Percentiles rank a stretch among this genome's conserved stretches.
phyloP scores from a whole-genome alignment of 2,888 invertebrate genomes.

The Camponotus fellah region DNA sequence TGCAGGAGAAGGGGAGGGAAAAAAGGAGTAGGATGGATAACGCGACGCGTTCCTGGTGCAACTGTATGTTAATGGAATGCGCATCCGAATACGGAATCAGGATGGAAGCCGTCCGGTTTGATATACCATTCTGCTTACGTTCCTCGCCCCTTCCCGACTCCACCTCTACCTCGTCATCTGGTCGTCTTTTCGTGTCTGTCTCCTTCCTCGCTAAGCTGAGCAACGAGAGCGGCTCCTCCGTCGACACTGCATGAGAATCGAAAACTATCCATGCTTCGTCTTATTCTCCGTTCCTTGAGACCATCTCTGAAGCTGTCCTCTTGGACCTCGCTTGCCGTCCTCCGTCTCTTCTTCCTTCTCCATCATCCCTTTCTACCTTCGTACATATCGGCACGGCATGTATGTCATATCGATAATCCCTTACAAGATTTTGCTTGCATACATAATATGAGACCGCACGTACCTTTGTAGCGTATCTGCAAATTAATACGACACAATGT shows the following conservation, averaged over 20 bases:
- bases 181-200: slow-evolving; percentile 68
- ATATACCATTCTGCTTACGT: slow-evolving; percentile 77
- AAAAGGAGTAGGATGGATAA: slow-evolving; percentile 79
- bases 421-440: slow-evolving; percentile 69
- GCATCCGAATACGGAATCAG: slow-evolving; percentile 84
- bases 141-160: slow-evolving; percentile 68
- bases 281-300: slow-evolving; percentile 21
- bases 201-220: slow-evolving; percentile 44
- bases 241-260: slow-evolving; percentile 78
- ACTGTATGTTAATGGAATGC: slow-evolving; percentile 84
- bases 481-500: slow-evolving; percentile 70
- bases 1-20: slow-evolving; percentile 73
- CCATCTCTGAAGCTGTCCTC: slow-evolving; percentile 3
- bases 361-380: slow-evolving; percentile 14
- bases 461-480: slow-evolving; percentile 57
- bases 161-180: slow-evolving; percentile 74
- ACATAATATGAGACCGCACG: slow-evolving; percentile 54
- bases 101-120: slow-evolving; percentile 78
- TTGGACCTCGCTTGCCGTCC: background rate
- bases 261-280: slow-evolving; percentile 59
- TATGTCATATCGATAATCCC: slow-evolving; percentile 70
- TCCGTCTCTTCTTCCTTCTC: background rate
- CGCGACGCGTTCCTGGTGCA: slow-evolving; percentile 76
- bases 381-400: slow-evolving; percentile 48
- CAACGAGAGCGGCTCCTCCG: slow-evolving; percentile 62